Percentiles rank a stretch among this genome's conserved stretches.
phyloP scores from a whole-genome alignment of 2,113 vertebrate species.

The Chrysochloris asiatica region DNA sequence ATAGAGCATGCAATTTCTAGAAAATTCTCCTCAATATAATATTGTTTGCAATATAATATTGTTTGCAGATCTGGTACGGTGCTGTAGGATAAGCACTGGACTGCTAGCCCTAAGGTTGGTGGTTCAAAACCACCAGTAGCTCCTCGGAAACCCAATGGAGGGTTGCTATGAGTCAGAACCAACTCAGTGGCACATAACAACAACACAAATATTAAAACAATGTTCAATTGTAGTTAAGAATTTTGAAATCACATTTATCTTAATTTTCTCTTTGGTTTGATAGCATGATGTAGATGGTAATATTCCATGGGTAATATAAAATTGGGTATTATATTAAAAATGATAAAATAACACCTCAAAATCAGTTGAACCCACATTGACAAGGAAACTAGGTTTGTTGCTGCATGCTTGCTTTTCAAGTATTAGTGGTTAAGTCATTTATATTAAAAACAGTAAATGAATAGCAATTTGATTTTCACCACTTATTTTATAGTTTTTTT shows the following conservation, averaged over 20 bases:
- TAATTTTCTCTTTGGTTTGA: constrained; percentile 20
- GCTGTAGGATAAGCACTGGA: no score
- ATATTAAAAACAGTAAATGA: background rate
- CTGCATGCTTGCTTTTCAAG: background rate
- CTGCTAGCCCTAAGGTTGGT: no score
- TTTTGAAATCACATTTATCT: constrained; percentile 32
- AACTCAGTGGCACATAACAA: no score
- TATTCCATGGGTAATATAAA: background rate
- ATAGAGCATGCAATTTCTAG: background rate
- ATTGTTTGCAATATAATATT: background rate
- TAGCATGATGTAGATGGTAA: background rate
- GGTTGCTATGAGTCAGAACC: no score
- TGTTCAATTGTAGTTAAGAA: constrained; percentile 10
- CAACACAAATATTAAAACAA: background rate
- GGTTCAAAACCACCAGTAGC: no score
- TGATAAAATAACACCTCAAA: background rate
- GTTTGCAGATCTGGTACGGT: no score
- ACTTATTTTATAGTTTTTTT: constrained; percentile 3
- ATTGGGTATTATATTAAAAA: background rate
- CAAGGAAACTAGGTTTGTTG: background rate
- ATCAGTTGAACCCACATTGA: background rate
- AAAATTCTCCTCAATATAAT: constrained; percentile 19
- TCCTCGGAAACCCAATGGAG: no score
- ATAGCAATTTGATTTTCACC: background rate
- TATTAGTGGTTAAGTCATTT: background rate